A percentile compares a stretch with the other conserved stretches of the same genome.
Evolutionary conservation across 2,888 invertebrate genomes (phyloP).

Genomic region (Drosophila longiperda): DNA sequence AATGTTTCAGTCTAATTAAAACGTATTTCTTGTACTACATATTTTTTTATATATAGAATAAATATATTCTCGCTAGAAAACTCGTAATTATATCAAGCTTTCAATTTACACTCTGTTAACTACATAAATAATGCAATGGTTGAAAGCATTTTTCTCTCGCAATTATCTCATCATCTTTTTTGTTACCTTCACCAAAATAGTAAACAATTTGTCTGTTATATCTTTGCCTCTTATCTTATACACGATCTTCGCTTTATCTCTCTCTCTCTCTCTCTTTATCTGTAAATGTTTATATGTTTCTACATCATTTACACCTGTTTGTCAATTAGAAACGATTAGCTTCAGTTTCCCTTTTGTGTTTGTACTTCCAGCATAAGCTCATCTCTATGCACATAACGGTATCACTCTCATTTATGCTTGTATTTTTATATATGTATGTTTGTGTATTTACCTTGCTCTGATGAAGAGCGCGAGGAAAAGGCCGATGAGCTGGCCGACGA

Average conservation of each 20-base stretch:
- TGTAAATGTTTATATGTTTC: neutral
- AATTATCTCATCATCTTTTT: neutral
- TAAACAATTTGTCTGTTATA: conserved; percentile 51
- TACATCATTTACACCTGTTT: conserved; percentile 68
- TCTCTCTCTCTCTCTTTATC: neutral
- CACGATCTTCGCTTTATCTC: conserved; percentile 29
- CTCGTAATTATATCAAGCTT: neutral
- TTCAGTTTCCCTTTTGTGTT: conserved; percentile 24
- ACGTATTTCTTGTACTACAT: neutral
- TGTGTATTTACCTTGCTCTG: conserved; percentile 77
- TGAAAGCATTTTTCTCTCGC: neutral
- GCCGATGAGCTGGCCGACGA: conserved; percentile 71
- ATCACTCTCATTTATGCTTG: conserved; percentile 5
- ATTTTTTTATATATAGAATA: neutral
- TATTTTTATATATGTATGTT: neutral
- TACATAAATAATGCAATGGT: conserved; percentile 22
- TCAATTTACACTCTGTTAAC: neutral
- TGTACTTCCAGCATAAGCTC: conserved; percentile 47
- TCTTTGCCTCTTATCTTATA: conserved; percentile 58
- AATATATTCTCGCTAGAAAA: neutral
- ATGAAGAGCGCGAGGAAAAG: conserved; percentile 77
- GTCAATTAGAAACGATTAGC: conserved; percentile 38
- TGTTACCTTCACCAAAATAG: neutral
- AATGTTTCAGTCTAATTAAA: neutral
- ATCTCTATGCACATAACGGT: conserved; percentile 48